phyloP scores from a whole-genome alignment of 1,140 invertebrate species.

The Habropoda laboriosa region DNA sequence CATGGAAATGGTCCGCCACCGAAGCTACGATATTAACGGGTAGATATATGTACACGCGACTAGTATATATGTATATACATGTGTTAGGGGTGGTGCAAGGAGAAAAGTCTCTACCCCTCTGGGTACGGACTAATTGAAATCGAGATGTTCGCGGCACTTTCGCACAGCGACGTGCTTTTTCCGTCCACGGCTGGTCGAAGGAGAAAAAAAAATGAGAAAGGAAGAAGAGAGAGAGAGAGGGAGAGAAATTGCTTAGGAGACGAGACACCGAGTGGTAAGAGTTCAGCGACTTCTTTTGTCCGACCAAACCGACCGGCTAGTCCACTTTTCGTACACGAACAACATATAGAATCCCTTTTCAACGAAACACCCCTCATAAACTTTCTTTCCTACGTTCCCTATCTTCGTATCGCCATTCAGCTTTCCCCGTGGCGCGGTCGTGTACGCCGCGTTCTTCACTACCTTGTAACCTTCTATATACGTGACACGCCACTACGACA shows the following conservation, averaged over 20 bases:
- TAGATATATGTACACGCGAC: not conserved
- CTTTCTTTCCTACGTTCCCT: conserved; percentile 56
- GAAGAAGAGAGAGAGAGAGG: too few relatives aligned
- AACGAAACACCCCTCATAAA: conserved; percentile 52
- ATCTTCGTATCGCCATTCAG: conserved; percentile 73
- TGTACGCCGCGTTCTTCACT: too few relatives aligned
- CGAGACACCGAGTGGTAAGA: not conserved
- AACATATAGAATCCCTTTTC: conserved; percentile 40
- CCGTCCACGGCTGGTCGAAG: too few relatives aligned
- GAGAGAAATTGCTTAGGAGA: not conserved
- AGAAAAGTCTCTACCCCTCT: too few relatives aligned
- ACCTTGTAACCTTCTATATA: too few relatives aligned
- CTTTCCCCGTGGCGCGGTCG: conserved; percentile 16
- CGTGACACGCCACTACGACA: conserved; percentile 45
- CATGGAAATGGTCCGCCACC: conserved; percentile 28
- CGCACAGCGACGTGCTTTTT: not conserved
- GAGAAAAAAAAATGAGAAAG: not conserved
- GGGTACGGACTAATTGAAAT: conserved; percentile 40
- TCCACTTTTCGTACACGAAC: conserved; percentile 6
- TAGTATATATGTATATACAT: too few relatives aligned
- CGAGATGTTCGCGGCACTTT: conserved; percentile 5
- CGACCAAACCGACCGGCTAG: not conserved
- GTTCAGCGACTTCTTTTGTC: conserved; percentile 26
- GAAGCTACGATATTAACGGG: conserved; percentile 4
- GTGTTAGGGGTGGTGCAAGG: too few relatives aligned